These are phyloP conservation scores for Epinotia brunnichana DNA, from an alignment of 2,888 invertebrate genomes.

Conservation along the genomic window DNA sequence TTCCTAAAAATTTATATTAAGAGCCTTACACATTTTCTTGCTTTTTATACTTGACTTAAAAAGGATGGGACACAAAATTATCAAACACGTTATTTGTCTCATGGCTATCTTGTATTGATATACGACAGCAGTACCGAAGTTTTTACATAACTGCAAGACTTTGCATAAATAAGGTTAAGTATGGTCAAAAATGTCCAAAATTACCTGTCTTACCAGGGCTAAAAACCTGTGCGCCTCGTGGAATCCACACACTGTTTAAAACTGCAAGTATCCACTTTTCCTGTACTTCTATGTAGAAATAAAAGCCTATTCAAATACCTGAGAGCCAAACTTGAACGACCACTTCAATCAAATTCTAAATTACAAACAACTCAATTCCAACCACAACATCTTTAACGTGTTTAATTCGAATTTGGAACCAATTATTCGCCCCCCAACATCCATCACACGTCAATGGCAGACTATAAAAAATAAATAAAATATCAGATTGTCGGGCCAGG, in stretches of 20 bases:
- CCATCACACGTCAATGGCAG: slow-evolving; percentile 76
- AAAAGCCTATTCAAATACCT: not conserved
- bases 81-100: no score
- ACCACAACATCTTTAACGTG: slow-evolving; percentile 15
- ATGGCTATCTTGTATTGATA: no score
- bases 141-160: no score
- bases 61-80: no score
- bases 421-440: slow-evolving; percentile 65
- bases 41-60: no score
- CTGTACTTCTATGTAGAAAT: not conserved
- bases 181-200: not conserved
- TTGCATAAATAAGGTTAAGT: not conserved
- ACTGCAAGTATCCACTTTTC: not conserved
- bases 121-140: no score
- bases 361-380: slow-evolving; percentile 20
- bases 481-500: slow-evolving; percentile 66
- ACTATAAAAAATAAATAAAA: slow-evolving; percentile 78
- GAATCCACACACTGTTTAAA: not conserved
- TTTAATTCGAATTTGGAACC: slow-evolving; percentile 53
- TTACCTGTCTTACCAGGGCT: not conserved
- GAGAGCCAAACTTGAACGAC: not conserved
- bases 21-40: no score
- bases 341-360: slow-evolving; percentile 2
- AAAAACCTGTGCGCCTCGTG: not conserved
- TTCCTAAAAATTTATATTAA: no score